A percentile compares a stretch with the other conserved stretches of the same genome.
Conservation (phyloP, 1,140 invertebrate genomes). For the Mylabris phalerata region DNA sequence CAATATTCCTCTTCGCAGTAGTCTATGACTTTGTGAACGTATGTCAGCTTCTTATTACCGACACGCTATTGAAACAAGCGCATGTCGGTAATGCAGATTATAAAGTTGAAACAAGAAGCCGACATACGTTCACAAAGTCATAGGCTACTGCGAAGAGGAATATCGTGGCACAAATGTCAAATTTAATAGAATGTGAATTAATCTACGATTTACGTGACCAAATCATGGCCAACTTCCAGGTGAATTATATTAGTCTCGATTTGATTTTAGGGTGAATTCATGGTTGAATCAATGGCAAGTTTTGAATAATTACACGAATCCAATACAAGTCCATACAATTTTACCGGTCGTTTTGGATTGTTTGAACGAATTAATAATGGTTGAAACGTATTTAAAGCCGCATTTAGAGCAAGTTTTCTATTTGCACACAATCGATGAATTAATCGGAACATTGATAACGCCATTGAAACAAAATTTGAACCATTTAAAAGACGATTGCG, state of each 20-base stretch:
- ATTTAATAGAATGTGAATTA: no score
- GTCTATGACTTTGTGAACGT: no score
- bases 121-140: no score
- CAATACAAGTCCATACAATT: conserved; percentile 57
- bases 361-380: conserved; percentile 45
- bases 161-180: no score
- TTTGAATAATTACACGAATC: conserved; percentile 56
- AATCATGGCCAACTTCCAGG: not conserved
- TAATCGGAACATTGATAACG: conserved; percentile 49
- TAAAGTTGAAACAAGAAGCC: no score
- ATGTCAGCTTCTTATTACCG: no score
- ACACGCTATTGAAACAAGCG: no score
- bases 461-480: conserved; percentile 47
- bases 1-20: no score
- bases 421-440: conserved; percentile 48
- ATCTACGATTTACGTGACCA: no score
- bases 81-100: no score
- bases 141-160: no score
- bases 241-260: conserved; percentile 4
- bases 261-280: conserved; percentile 51
- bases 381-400: conserved; percentile 48
- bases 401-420: conserved; percentile 50
- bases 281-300: conserved; percentile 67
- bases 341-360: conserved; percentile 43
- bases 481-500: conserved; percentile 47